These are phyloP conservation scores for Drosophila melanogaster DNA, from an alignment of 1,140 invertebrate genomes.

Conservation along the genomic window Release_6_plus_ISO1_MT NT_033777.3:24460001-24460500, in stretches of 20 bases:
- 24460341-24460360: slow-evolving; percentile 81
- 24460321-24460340: slow-evolving; percentile 74
- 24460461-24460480: slow-evolving; percentile 73
- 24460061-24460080: slow-evolving; percentile 1
- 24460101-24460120: slow-evolving; percentile 1
- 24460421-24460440: slow-evolving; percentile 37
- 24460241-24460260: slow-evolving; percentile 53
- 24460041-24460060: slow-evolving; percentile 31
- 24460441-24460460: slow-evolving; percentile 78
- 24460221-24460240: slow-evolving; percentile 30
- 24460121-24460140: slow-evolving; percentile 28
- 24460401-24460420: slow-evolving; percentile 41
- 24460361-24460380: slow-evolving; percentile 80
- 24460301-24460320: slow-evolving; percentile 27
- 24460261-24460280: slow-evolving; percentile 49
- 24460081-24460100: background rate
- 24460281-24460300: slow-evolving; percentile 8
- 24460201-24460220: slow-evolving; percentile 40
- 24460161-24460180: slow-evolving; percentile 38
- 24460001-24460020: slow-evolving; percentile 16
- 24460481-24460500: slow-evolving; percentile 51
- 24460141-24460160: slow-evolving; percentile 47
- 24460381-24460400: slow-evolving; percentile 70
- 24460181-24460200: slow-evolving; percentile 58
- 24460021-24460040: slow-evolving; percentile 38